These are phyloP conservation scores for Holothuria scabra DNA, from an alignment of 53 echinoderm and acorn worm species.

Conservation along the genomic window DNA sequence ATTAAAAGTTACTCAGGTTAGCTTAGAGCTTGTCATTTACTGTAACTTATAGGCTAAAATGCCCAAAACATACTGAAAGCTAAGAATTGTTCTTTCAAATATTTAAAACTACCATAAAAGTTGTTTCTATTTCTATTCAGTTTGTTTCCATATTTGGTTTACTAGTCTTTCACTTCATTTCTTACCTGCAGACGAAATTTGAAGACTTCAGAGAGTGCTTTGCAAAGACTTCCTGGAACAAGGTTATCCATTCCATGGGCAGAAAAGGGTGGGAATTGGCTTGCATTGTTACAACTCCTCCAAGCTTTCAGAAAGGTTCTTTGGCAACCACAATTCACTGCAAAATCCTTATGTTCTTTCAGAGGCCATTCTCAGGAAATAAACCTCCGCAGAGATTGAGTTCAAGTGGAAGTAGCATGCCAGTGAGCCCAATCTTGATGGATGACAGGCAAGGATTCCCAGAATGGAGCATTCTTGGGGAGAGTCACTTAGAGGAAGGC, in stretches of 20 bases:
- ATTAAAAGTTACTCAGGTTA: too few relatives aligned
- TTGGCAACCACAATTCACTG: constrained; percentile 27
- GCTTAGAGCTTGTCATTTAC: too few relatives aligned
- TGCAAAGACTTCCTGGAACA: constrained; percentile 80
- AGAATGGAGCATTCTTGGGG: constrained; percentile 44
- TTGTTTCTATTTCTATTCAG: too few relatives aligned
- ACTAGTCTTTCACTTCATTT: neutral
- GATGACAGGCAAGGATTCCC: constrained; percentile 5
- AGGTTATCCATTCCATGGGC: constrained; percentile 68
- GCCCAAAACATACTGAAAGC: too few relatives aligned
- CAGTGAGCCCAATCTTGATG: constrained; percentile 17
- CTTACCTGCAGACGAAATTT: constrained; percentile 6
- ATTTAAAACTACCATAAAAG: too few relatives aligned
- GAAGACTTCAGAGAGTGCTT: constrained; percentile 61
- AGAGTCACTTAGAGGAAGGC: constrained; percentile 38
- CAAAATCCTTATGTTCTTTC: constrained; percentile 88
- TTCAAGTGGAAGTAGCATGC: constrained; percentile 9
- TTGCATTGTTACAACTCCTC: constrained; percentile 78
- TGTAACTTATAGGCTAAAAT: too few relatives aligned
- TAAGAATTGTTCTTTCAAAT: too few relatives aligned
- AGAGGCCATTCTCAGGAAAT: constrained; percentile 61
- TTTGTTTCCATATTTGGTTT: too few relatives aligned
- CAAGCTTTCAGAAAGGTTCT: constrained; percentile 46
- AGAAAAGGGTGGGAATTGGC: constrained; percentile 86
- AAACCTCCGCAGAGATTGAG: constrained; percentile 27